A percentile compares a stretch with the other conserved stretches of the same genome.
These are phyloP conservation scores for Mnemiopsis leidyi DNA, from an alignment of 37 sponge, comb jelly and placozoan species.

Conservation along the genomic window DNA sequence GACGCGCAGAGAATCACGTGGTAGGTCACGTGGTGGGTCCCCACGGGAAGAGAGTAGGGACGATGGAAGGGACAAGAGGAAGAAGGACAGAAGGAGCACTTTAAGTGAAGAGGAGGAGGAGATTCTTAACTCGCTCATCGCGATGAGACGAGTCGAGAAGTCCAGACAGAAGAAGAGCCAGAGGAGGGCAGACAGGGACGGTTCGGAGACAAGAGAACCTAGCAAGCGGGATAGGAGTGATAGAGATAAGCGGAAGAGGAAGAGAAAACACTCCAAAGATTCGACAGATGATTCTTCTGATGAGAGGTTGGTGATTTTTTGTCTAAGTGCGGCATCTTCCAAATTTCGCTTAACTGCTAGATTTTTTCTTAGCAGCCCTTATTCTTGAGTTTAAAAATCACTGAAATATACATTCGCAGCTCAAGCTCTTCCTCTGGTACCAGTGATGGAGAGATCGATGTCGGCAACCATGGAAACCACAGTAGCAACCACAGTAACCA, in stretches of 20 bases:
- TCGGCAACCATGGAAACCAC: neutral
- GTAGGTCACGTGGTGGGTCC: neutral
- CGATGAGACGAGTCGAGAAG: constrained; percentile 28
- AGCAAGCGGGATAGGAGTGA: neutral
- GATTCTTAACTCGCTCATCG: constrained; percentile 51
- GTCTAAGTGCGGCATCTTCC: no score
- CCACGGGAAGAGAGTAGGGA: neutral
- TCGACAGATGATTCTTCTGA: neutral
- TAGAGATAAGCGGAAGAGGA: neutral
- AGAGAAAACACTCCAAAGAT: constrained; percentile 31
- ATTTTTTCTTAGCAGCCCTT: neutral
- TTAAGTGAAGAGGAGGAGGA: constrained; percentile 62
- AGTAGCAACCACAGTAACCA: neutral
- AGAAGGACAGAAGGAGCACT: constrained; percentile 14
- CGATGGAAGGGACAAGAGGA: constrained; percentile 31
- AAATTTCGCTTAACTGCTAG: neutral
- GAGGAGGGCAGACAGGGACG: neutral
- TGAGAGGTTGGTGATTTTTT: neutral
- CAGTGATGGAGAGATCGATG: constrained; percentile 19
- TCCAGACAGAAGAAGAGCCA: neutral
- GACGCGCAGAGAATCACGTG: neutral
- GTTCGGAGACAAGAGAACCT: neutral
- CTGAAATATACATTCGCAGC: neutral
- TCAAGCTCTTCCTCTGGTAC: constrained; percentile 40
- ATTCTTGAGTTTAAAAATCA: neutral